Evolutionary conservation across 2,113 vertebrate species (phyloP), one percentile per base, ranked within the genome.

Genomic region (Psilopogon haemacephalus): DNA sequence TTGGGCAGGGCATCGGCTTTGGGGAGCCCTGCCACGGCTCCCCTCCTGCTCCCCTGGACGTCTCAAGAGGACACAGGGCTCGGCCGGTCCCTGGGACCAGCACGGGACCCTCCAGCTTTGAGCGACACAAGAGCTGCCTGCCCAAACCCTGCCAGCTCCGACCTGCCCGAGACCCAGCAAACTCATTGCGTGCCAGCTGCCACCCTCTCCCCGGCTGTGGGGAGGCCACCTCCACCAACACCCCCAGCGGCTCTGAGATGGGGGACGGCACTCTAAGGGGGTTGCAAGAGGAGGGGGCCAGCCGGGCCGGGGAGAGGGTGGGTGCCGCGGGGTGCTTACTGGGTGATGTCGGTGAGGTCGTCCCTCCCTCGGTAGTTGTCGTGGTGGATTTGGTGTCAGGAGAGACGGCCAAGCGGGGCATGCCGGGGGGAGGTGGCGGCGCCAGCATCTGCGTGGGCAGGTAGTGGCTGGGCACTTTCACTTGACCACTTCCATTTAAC

Each of bases 401-500:
- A 96, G 98, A 96, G 95, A 98, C 96, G 59, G 98, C 97, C 90
- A 98, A 98, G 89, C 98, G 98, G 91, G 98, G 97, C 96, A 98
- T 98, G 96, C 98, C 98, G 6, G 98, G 98, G 93, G 98, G 98
- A 74, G 98, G 97, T 38, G 98, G 98, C 24, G 98, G 98, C 15
- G 98, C 98, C 98, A 99, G 97, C 98, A 98, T 99, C 98, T 99
- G 98, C 89, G 98, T 98, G 86, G 99, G 97, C 97, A 99, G 98
- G 98, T 99, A 99, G 97, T 98, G 98, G 97, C 98, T 98, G 96
- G 98, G 97, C 92, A 99, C 98, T 97, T 98, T 99, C 95, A 99
- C 98, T 97, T 99, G 99, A 95, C 98, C 98, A 97, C 98, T 98
- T 98, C 99, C 98, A 97, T 98, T 99, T 97, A 99, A 97, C 99